Evolutionary conservation across 2,797 vertebrate species (phyloP).

Genomic region (Selene dorsalis): DNA sequence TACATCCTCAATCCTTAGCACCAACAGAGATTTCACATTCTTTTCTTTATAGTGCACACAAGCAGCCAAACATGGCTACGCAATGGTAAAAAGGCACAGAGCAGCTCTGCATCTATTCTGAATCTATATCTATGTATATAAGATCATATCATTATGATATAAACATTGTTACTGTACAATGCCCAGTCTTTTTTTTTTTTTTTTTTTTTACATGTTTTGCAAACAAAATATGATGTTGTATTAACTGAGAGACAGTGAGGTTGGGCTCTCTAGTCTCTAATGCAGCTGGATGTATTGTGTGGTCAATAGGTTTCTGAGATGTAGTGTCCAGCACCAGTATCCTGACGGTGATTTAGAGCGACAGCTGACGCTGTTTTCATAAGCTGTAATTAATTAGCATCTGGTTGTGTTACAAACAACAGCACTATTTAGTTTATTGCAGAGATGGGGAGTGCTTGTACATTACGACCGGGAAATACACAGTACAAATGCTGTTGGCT

Average conservation of each 20-base stretch:
- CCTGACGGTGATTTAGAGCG: neutral
- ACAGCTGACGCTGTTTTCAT: constrained; percentile 6
- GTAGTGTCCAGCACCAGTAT: neutral
- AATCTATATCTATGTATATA: neutral
- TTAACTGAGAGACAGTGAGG: neutral
- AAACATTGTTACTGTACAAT: too few relatives aligned
- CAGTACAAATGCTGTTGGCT: neutral
- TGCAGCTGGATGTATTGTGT: neutral
- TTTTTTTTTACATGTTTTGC: neutral
- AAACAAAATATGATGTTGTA: neutral
- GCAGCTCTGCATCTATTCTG: too few relatives aligned
- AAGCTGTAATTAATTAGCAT: constrained; percentile 13
- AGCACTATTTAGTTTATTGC: neutral
- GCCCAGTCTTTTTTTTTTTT: too few relatives aligned
- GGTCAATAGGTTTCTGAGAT: neutral
- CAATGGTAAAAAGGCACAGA: neutral
- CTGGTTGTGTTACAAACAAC: constrained; percentile 5
- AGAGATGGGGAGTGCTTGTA: neutral
- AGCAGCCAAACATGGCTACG: constrained; percentile 1
- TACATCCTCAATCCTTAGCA: constrained; percentile 19
- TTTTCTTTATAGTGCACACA: neutral
- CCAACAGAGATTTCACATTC: constrained; percentile 23
- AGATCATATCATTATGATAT: too few relatives aligned
- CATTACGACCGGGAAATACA: neutral
- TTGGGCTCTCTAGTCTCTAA: neutral